Base-by-base conservation (phyloP, 1,140 invertebrate genomes). In the Sinella curviseta region DNA sequence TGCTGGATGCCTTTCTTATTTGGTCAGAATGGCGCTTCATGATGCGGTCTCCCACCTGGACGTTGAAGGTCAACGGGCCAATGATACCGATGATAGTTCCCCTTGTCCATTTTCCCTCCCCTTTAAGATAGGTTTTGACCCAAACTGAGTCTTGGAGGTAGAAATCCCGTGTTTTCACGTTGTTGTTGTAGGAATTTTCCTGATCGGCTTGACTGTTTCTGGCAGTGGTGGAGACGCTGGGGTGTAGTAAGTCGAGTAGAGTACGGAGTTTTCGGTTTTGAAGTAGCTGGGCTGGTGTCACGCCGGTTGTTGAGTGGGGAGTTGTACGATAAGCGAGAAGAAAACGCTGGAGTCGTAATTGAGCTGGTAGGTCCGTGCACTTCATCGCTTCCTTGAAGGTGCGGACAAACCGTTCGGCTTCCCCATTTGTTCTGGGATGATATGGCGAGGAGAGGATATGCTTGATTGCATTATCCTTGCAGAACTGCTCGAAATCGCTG, bases 291-390 rank as follows among this genome's bases (percentile, higher is more conserved):
- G 26, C 74, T 34, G 34, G 17, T 39, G 60, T 76, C 77, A 60
- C 80, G 26, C 80, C 83, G 78, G 83, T 85, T 77, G 84, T 84
- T 16, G 24, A 74, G 78, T 86, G 85, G 54, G 4, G 82, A 80
- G 0, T 81, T 78, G 35, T 84, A 84, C 16, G 86, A 85, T 24
- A 81, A 80, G 20, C 85, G 87, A 85, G 1, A 34, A 65, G 2
- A 84, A 85, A 0, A 74, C 78, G 77, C 85, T 74, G 73, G 84
- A 82, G 39, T 4, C 39, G 39, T 4, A 48, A 17, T 17, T 48
- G n/a, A n/a, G n/a, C n/a, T n/a, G n/a, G n/a, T n/a, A n/a, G n/a
- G n/a, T n/a, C n/a, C n/a, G n/a, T n/a, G n/a, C n/a, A n/a, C n/a
- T n/a, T n/a, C n/a, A n/a, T n/a, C n/a, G n/a, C n/a, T n/a, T n/a